These are phyloP conservation scores for Microcaecilia unicolor DNA, from an alignment of 2,797 vertebrate genomes.

Conservation along the genomic window DNA sequence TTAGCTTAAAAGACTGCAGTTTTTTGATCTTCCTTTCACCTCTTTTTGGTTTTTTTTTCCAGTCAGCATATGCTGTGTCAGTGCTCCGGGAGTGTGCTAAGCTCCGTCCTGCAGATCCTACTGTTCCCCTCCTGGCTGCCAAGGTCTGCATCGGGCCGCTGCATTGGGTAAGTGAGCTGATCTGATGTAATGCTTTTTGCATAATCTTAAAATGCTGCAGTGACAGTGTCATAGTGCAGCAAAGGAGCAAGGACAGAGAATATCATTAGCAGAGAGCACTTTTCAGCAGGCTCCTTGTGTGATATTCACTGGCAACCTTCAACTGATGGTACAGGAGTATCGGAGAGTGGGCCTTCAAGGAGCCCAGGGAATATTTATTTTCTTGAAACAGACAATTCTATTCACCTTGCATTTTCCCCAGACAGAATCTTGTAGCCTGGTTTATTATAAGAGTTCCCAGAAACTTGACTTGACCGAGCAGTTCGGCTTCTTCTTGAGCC, in stretches of 20 bases:
- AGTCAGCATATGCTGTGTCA: slow-evolving; percentile 84
- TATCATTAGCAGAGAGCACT: neutral
- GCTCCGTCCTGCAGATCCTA: slow-evolving; percentile 82
- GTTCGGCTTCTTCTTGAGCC: too few relatives aligned
- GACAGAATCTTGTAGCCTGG: too few relatives aligned
- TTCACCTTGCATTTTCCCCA: too few relatives aligned
- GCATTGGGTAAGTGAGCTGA: slow-evolving; percentile 76
- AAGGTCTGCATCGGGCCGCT: slow-evolving; percentile 91
- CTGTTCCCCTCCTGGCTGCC: slow-evolving; percentile 79
- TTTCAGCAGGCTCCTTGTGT: slow-evolving; percentile 3
- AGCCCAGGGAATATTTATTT: neutral
- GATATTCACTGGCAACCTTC: neutral
- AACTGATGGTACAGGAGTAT: neutral
- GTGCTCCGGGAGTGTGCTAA: slow-evolving; percentile 82
- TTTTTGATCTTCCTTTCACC: slow-evolving; percentile 9
- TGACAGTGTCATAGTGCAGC: neutral
- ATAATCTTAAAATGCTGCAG: slow-evolving; percentile 19
- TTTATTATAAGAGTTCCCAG: too few relatives aligned
- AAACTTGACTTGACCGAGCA: too few relatives aligned
- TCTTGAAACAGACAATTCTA: too few relatives aligned
- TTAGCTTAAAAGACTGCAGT: slow-evolving; percentile 6
- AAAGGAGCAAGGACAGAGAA: slow-evolving; percentile 7
- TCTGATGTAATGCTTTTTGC: slow-evolving; percentile 19
- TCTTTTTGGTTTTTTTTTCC: slow-evolving; percentile 8
- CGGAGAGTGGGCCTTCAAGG: neutral